Evolutionary conservation across 2,888 invertebrate species (phyloP), one percentile per base, ranked within the genome.

Genomic region (Prosapia bicincta): DNA sequence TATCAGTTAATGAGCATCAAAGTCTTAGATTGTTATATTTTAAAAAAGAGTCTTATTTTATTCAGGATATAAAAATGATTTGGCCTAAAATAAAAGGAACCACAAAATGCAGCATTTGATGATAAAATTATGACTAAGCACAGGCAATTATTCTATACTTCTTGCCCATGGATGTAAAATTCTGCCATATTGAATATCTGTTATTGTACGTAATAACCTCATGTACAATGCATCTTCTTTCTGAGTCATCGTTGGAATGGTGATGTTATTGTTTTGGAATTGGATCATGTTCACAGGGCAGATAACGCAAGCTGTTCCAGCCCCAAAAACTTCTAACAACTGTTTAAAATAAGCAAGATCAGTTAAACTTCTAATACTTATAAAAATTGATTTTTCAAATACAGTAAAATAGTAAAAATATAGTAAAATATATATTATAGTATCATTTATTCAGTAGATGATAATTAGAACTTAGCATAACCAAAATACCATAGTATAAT

Each of bases 271-370:
- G 3, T 90, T 93, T 81, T 92, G 83, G 85, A 94, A 99, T 75
- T 93, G 89, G 78, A 99, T 95, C 78, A 91, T 89, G 76, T 93
- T 92, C 74, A 99, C 91, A 0, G 99, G 99, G 82, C 95, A 95
- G 23, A 99, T 94, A 69, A 98, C 89, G 81, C 96, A 96, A 0
- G 99, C 99, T 26, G 99, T 99, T 75, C 99, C 99, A n/a, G 97
- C 91, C 76, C 99, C 99, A 85, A 99, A 99, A 85, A 99, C 89
- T 86, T 99, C 99, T 80, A 97, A 84, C 80, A 99, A 85, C 98
- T 98, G 86, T 70, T 30, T 9, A 30, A 9, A 30, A 30, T 6
- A 30, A 30, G 9, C 30, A 30, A 30, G 9, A 30, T 30, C 9
- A 30, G 30, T 5, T 30, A n/a, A n/a, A n/a, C n/a, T n/a, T n/a